Conservation (phyloP, 2,113 vertebrate genomes). For the Odontesthes bonariensis region DNA sequence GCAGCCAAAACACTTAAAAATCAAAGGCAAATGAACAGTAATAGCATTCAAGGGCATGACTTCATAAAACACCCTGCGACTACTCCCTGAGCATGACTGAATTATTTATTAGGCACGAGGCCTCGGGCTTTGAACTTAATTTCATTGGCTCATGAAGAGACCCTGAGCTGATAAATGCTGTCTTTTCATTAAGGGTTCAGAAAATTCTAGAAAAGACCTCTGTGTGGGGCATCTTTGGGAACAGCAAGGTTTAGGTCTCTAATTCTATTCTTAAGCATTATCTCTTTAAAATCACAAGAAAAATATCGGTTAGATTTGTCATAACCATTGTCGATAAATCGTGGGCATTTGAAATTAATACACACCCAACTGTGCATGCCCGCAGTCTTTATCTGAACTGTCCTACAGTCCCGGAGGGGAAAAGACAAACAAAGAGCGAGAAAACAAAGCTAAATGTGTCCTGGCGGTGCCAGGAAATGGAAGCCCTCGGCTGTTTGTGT, state of each 20-base stretch:
- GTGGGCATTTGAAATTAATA: too few relatives aligned
- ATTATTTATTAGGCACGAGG: constrained; percentile 4
- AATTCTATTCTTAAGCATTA: neutral
- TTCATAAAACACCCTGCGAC: neutral
- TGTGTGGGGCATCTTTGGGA: constrained; percentile 1
- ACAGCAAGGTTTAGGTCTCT: neutral
- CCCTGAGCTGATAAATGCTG: neutral
- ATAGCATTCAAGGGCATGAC: neutral
- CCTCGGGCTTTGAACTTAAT: constrained; percentile 1
- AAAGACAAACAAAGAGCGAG: neutral
- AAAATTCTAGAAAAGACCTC: neutral
- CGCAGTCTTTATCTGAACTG: neutral
- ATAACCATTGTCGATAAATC: too few relatives aligned
- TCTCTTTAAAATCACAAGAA: neutral
- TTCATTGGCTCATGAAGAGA: neutral
- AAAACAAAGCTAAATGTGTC: constrained; percentile 54
- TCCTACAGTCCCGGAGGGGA: neutral
- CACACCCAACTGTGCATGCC: neutral
- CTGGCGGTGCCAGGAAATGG: neutral
- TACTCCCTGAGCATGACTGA: neutral
- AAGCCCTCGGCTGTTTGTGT: constrained; percentile 33
- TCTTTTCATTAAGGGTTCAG: neutral
- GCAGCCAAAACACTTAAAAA: neutral
- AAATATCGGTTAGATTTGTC: too few relatives aligned
- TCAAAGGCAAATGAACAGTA: neutral